phyloP scores from a whole-genome alignment of 2,888 invertebrate species.

The Drosophila lutescens region DNA sequence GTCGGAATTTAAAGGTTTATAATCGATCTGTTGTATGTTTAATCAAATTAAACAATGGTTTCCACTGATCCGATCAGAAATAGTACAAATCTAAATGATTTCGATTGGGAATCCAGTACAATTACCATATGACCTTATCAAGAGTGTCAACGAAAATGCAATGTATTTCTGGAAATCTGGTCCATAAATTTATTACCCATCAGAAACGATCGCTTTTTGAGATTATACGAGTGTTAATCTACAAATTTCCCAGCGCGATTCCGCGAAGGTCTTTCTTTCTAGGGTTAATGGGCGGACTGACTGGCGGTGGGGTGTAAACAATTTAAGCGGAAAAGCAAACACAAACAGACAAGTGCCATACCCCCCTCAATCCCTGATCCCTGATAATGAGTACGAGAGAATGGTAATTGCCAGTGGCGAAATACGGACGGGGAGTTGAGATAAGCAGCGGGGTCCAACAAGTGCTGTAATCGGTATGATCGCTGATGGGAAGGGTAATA shows the following conservation, averaged over 20 bases:
- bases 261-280: conserved; percentile 7
- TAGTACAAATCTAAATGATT: too few relatives aligned
- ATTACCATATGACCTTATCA: too few relatives aligned
- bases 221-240: conserved; percentile 7
- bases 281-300: conserved; percentile 24
- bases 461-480: conserved; percentile 28
- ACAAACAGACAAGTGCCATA: conserved; percentile 32
- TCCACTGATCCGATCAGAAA: neutral
- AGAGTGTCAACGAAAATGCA: neutral
- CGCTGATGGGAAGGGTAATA: conserved; percentile 1
- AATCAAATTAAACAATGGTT: neutral
- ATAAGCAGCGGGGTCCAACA: conserved; percentile 11
- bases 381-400: conserved; percentile 31
- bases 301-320: conserved; percentile 23
- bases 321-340: conserved; percentile 41
- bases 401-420: conserved; percentile 39
- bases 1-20: neutral
- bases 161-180: neutral
- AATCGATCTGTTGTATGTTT: neutral
- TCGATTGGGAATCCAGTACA: too few relatives aligned
- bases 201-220: neutral
- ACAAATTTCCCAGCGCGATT: neutral
- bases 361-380: conserved; percentile 11
- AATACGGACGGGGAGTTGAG: conserved; percentile 12
- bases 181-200: neutral